Conservation (phyloP, 2,888 invertebrate species). For the Ectemnius continuus region DNA sequence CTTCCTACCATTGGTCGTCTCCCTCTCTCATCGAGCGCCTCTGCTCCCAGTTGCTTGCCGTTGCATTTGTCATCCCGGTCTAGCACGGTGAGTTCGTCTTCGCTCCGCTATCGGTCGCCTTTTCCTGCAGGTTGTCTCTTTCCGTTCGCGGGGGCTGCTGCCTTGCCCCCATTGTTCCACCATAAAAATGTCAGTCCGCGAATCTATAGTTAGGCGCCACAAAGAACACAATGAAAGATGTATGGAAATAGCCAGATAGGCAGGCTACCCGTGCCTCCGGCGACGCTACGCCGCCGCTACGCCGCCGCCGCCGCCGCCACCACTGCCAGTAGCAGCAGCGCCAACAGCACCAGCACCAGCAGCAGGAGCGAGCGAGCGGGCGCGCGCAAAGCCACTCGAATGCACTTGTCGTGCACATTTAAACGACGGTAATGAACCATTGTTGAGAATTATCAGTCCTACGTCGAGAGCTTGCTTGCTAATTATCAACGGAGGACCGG, state of each 20-base stretch:
- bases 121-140: constrained; percentile 42
- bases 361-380: constrained; percentile 14
- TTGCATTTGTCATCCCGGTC: constrained; percentile 11
- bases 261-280: constrained; percentile 47
- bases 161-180: constrained; percentile 72
- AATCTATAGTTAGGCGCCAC: constrained; percentile 73
- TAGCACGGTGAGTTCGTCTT: constrained; percentile 4
- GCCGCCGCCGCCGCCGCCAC: constrained; percentile 2
- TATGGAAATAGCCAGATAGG: constrained; percentile 75
- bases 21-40: constrained; percentile 37
- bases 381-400: constrained; percentile 68
- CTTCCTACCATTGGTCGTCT: constrained; percentile 40
- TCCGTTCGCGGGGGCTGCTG: constrained; percentile 37
- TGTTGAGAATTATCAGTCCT: constrained; percentile 75
- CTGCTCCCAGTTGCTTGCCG: constrained; percentile 29
- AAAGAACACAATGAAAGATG: constrained; percentile 75
- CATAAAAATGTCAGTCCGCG: constrained; percentile 75
- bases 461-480: constrained; percentile 55
- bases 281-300: constrained; percentile 35
- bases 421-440: constrained; percentile 75
- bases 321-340: constrained; percentile 13
- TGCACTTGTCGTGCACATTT: constrained; percentile 76
- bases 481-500: constrained; percentile 59
- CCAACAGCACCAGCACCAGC: constrained; percentile 25
- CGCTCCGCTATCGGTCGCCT: constrained; percentile 27